Evolutionary conservation across 2,113 vertebrate species (phyloP), one percentile per base, ranked within the genome.

Genomic region (Mellivora capensis): DNA sequence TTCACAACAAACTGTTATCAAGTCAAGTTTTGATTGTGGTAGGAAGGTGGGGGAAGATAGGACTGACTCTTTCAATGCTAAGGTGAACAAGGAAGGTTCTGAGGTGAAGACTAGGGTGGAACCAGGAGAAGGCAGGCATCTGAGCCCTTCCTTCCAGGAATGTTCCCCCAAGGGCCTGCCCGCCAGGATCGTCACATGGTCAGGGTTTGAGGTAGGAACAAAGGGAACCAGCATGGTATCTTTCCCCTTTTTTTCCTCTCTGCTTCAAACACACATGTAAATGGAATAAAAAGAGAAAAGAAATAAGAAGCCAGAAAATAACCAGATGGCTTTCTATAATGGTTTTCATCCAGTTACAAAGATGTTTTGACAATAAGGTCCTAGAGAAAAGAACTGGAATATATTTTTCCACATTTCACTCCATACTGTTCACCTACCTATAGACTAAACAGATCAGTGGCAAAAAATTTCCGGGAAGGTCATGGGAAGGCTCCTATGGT

Each of bases 271-370:
- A 83, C 18, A 87, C 74, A 44, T 74, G 57, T 84, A 93, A 89
- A 89, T 94, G 11, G 67, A 95, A 95, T 79, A 76, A 97, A 86
- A 81, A 93, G 74, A 86, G 72, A 97, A 95, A 83, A 83, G 52
- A 96, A 97, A 87, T 44, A 90, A 80, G 29, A 77, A 91, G 74
- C 52, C 83, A 97, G 87, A 82, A 88, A 93, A 84, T 82, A 96
- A 90, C 92, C 95, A 96, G 96, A 96, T 94, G 97, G 94, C 69
- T 94, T 92, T 93, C 87, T 90, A 77, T 90, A 96, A 96, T 90
- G 86, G 39, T 94, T 93, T 96, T 83, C 47, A 95, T 83, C 80
- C 64, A 80, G 74, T 83, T 83, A 94, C 83, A 94, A 87, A 74
- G 57, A 57, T 71, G 82, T 86, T 97, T 96, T 97, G 95, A 96